phyloP scores from a whole-genome alignment of 2,113 vertebrate species.

The Bubo bubo region DNA sequence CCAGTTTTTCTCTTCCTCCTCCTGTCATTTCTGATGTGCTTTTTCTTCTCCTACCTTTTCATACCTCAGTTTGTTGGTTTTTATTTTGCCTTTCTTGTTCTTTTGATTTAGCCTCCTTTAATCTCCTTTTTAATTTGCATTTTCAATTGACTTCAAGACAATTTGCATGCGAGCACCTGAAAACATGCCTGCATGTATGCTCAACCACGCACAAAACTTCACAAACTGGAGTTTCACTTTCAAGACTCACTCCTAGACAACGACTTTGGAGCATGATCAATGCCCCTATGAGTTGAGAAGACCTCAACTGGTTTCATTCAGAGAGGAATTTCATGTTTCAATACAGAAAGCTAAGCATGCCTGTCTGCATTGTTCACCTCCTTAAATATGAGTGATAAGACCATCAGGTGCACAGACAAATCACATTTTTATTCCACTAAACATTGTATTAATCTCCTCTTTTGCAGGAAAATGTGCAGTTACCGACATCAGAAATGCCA shows the following conservation, averaged over 20 bases:
- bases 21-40: not conserved
- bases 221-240: not conserved
- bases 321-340: not conserved
- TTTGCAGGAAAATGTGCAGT: not conserved
- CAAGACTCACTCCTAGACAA: not conserved
- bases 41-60: not conserved
- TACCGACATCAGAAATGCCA: not conserved
- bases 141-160: not conserved
- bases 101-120: not conserved
- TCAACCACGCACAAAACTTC: not conserved
- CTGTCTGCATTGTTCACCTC: not conserved
- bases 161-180: not conserved
- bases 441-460: not conserved
- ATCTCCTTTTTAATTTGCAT: not conserved
- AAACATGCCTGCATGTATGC: fast-evolving
- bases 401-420: not conserved
- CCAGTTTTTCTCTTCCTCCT: not conserved
- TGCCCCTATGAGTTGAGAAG: not conserved
- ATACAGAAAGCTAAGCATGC: not conserved
- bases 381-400: not conserved
- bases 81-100: not conserved
- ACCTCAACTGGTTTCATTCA: not conserved
- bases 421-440: not conserved
- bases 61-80: not conserved
- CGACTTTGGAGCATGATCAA: not conserved